phyloP scores from a whole-genome alignment of 2,797 vertebrate genomes.

The Kryptopterus vitreolus region DNA sequence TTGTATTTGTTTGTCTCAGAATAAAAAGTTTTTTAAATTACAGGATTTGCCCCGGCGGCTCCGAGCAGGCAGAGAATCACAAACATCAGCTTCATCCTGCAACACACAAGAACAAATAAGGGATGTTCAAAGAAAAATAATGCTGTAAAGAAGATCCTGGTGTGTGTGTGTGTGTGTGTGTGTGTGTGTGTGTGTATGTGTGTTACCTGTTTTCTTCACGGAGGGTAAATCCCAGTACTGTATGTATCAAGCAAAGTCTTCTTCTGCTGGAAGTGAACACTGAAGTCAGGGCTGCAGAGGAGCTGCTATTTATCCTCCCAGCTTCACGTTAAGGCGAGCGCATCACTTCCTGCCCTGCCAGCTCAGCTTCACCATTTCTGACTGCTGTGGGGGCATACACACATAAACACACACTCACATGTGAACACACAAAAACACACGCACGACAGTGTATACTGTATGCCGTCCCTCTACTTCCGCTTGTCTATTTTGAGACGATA shows the following conservation, averaged over 20 bases:
- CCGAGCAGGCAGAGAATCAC: slow-evolving; percentile 69
- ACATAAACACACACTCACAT: not conserved
- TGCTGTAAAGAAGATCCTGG: not conserved
- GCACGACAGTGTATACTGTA: slow-evolving; percentile 52
- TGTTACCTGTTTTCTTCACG: slow-evolving; percentile 44
- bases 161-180: not conserved
- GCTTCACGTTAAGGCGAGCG: slow-evolving; percentile 59
- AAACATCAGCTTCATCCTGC: slow-evolving; percentile 69
- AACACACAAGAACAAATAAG: slow-evolving; percentile 31
- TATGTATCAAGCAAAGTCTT: not conserved
- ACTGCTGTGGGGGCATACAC: slow-evolving; percentile 33
- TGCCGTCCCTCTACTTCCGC: slow-evolving; percentile 44
- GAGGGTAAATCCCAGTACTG: slow-evolving; percentile 39
- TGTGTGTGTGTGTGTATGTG: not conserved
- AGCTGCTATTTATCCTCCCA: slow-evolving; percentile 64
- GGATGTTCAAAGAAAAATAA: not conserved
- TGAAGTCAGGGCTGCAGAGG: slow-evolving; percentile 42
- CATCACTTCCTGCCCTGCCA: slow-evolving; percentile 75
- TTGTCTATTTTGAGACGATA: slow-evolving; percentile 63
- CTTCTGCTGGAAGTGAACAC: slow-evolving; percentile 49
- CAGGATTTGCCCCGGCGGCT: slow-evolving; percentile 69
- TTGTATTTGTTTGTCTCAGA: not conserved
- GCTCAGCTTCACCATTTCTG: slow-evolving; percentile 51
- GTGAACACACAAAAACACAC: slow-evolving; percentile 36
- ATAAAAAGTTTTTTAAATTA: slow-evolving; percentile 54